Evolutionary conservation across 2,797 vertebrate genomes (phyloP), one percentile per base, ranked within the genome.

Genomic region (Nyctibius grandis): DNA sequence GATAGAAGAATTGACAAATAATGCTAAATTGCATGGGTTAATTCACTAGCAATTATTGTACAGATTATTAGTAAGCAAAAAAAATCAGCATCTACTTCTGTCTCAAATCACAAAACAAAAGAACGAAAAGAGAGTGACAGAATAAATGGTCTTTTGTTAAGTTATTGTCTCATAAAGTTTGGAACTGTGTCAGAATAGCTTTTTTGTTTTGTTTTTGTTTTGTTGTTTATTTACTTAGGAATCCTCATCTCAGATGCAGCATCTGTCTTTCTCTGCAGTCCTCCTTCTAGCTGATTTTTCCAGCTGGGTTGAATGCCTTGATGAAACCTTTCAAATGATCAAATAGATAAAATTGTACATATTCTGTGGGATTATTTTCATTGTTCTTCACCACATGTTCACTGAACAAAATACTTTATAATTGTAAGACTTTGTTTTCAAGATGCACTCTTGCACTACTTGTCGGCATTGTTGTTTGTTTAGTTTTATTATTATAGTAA

Each of bases 271-370:
- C 89, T 95, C 38, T 93, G 92, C 44, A 38, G 73, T 89, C 68
- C 86, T 80, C 18, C 76, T 65, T 96, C 69, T 70, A n/a, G 69
- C 45, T 57, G 6, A 16, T 95, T 92, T 96, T 97, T 83, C 70
- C 85, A 91, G 93, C 93, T 97, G 88, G 91, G 85, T 95, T 93
- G 95, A 97, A 94, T 96, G 97, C 64, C 91, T 96, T 97, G 91
- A 97, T 97, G 97, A 97, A 97, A 90, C 91, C 93, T 96, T 97
- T 97, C 91, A 97, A 97, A 72, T 94, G 91, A 88, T 97, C 95
- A 97, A 91, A 95, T 95, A 94, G 96, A 91, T 96, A 92, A 96
- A 96, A 97, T 93, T 95, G 95, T 96, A 95, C 80, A 84, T 84
- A 93, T 96, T 97, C 92, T 93, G 70, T 76, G 88, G 89, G 95